Evolutionary conservation across 2,797 vertebrate genomes (phyloP).

Genomic region (Rhinophrynus dorsalis): DNA sequence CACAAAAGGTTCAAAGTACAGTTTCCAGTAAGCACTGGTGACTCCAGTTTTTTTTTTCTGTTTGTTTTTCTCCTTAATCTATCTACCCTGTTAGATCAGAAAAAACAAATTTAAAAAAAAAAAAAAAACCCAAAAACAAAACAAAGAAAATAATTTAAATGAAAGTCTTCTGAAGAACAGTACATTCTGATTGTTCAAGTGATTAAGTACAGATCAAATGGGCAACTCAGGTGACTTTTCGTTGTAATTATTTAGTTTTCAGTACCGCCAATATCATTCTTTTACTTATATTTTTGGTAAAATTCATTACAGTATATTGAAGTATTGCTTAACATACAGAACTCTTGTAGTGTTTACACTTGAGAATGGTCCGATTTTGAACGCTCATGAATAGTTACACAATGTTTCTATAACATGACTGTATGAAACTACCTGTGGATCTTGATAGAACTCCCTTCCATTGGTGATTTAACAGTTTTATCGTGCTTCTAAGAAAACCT

Average conservation of each 20-base stretch:
- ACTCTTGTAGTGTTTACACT: conserved; percentile 62
- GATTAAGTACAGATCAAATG: conserved; percentile 52
- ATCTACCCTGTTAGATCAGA: conserved; percentile 46
- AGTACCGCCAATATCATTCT: conserved; percentile 52
- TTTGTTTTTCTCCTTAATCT: too few relatives aligned
- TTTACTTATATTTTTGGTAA: conserved; percentile 51
- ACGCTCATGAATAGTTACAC: conserved; percentile 56
- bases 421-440: conserved; percentile 57
- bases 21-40: conserved; percentile 54
- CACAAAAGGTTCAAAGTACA: conserved; percentile 60
- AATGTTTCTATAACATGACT: conserved; percentile 62
- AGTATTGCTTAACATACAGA: conserved; percentile 78
- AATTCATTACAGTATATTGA: conserved; percentile 72
- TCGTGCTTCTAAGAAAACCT: conserved; percentile 14
- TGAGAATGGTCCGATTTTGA: conserved; percentile 58
- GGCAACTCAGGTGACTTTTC: conserved; percentile 46
- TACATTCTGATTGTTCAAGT: conserved; percentile 61
- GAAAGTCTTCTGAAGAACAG: conserved; percentile 60
- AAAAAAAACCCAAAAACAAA: conserved; percentile 15
- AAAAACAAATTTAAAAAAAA: background rate
- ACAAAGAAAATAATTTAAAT: background rate
- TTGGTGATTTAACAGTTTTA: conserved; percentile 20
- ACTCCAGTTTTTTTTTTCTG: conserved; percentile 51
- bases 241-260: conserved; percentile 27
- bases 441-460: conserved; percentile 34